Base-by-base conservation (phyloP, 2,113 vertebrate genomes). In the Mystacornis crossleyi region DNA sequence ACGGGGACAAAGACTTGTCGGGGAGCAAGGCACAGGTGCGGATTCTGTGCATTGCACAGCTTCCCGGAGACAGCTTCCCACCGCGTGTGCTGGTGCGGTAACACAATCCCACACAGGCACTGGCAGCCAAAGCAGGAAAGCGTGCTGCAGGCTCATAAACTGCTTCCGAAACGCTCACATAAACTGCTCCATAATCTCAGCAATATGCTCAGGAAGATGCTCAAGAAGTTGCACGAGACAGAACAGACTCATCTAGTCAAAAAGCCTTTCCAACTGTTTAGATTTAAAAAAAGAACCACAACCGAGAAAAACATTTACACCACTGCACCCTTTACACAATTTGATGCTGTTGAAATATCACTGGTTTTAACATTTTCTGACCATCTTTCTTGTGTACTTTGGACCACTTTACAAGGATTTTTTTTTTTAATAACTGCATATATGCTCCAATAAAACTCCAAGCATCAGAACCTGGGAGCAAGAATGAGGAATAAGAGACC, bases 1-100 rank as follows among this genome's bases (percentile, higher is more conserved):
- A 1, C 4, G 3, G 38, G 31, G 48, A 43, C 2, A 2, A 42
- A 11, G 34, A 6, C 13, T 1, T 0, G 62, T 0, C 5, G 3
- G 62, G 67, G 18, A 62, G 7, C 40, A 13, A 10, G 8, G 71
- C 51, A 10, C 4, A 2, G 8, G 11, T 3, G 60, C 5, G 36
- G 83, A 8, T 2, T 42, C 64, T 5, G 80, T 4, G 6, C 87
- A 1, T 2, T 7, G 60, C 81, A 40, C 51, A 2, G 51, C 43
- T 4, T 6, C 25, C 42, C 8, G 3, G 42, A 14, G 48, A 43
- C 55, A 5, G 25, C 72, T 53, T 33, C 25, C 47, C 57, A 18
- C 34, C 7, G 65, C 2, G 10, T 4, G 50, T 15, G 29, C 10
- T 6, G 50, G 4, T 7, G 31, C 8, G 14, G 17, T 9, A 38